phyloP scores from a whole-genome alignment of 1,140 invertebrate genomes.

The Bombus terrestris region DNA sequence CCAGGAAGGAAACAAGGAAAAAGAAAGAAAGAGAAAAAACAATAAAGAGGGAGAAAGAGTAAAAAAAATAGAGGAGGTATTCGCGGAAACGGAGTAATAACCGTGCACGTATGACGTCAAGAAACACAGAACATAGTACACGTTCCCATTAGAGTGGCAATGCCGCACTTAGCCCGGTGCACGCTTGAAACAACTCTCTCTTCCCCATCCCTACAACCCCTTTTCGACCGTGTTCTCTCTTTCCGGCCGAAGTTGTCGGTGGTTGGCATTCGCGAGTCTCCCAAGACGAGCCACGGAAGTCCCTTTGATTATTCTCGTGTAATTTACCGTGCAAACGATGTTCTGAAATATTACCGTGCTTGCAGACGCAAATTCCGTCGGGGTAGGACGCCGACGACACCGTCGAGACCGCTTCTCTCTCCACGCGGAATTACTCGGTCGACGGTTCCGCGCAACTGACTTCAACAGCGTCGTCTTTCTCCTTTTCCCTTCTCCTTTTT shows the following conservation, averaged over 20 bases:
- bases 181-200: slow-evolving; percentile 40
- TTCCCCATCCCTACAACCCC: background rate
- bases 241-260: slow-evolving; percentile 29
- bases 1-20: too few species aligned
- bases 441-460: slow-evolving; percentile 7
- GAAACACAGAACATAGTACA: slow-evolving; percentile 32
- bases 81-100: slow-evolving; percentile 34
- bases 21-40: background rate
- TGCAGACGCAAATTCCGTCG: slow-evolving; percentile 34
- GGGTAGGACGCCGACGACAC: slow-evolving; percentile 25
- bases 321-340: slow-evolving; percentile 55
- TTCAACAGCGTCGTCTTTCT: slow-evolving; percentile 13
- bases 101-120: slow-evolving; percentile 45
- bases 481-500: slow-evolving; percentile 9
- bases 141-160: slow-evolving; percentile 51
- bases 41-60: background rate
- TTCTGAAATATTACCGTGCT: slow-evolving; percentile 54
- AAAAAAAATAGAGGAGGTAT: background rate
- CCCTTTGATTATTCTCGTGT: slow-evolving; percentile 54
- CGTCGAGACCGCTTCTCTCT: slow-evolving; percentile 29
- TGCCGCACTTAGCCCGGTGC: slow-evolving; percentile 41
- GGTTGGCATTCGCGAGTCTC: slow-evolving; percentile 8
- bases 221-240: slow-evolving; percentile 9
- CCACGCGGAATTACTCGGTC: slow-evolving; percentile 36
- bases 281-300: slow-evolving; percentile 41